Conservation (phyloP, 2,888 invertebrate species). For the Artemia sinica region DNA sequence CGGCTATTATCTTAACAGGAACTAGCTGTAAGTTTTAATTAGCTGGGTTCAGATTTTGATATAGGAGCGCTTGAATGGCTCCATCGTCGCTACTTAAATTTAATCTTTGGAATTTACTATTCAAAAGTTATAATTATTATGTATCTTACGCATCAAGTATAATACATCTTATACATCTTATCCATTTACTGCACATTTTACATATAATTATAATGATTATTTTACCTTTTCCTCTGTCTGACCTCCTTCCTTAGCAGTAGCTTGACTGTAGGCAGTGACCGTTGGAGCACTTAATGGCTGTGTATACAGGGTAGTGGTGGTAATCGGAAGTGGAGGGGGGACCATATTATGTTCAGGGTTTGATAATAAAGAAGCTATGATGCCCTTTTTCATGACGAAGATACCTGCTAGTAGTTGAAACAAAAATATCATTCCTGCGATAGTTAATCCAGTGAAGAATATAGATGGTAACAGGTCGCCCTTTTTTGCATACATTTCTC, state of each 20-base stretch:
- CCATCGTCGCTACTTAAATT: no score
- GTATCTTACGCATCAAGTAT: no score
- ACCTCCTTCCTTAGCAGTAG: background rate
- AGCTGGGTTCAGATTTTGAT: no score
- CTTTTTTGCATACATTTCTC: conserved; percentile 11
- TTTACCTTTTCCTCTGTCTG: conserved; percentile 1
- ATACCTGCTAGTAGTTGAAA: conserved; percentile 9
- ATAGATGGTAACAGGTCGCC: conserved; percentile 7
- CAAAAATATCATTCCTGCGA: background rate
- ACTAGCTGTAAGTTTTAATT: no score
- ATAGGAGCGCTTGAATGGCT: no score
- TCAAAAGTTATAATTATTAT: no score
- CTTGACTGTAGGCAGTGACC: background rate
- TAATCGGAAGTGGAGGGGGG: background rate
- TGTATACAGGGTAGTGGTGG: background rate
- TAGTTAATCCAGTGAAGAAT: conserved; percentile 2
- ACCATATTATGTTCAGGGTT: background rate
- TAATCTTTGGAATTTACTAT: no score
- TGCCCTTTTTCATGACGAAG: background rate
- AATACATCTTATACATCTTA: no score
- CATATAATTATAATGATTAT: no score
- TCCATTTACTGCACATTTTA: no score
- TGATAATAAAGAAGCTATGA: background rate
- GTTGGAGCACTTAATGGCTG: background rate
- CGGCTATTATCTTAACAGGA: no score